Conservation (phyloP, 2,888 invertebrate species). For the Caenorhabditis panamensis region DNA sequence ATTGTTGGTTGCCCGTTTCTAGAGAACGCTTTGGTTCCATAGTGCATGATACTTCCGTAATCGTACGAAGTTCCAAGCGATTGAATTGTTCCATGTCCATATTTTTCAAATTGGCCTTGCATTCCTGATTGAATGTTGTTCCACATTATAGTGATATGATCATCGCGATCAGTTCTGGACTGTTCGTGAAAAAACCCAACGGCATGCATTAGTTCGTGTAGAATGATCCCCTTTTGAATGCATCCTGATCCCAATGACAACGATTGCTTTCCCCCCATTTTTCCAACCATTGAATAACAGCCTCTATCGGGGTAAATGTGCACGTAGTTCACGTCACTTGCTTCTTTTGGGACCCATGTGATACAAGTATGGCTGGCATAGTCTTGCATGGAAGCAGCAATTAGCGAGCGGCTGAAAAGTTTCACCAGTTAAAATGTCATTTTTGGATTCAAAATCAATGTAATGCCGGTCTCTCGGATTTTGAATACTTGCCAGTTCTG, state of each 20-base stretch:
- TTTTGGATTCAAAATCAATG: constrained; percentile 3
- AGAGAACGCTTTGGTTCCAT: constrained; percentile 79
- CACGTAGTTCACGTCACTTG: constrained; percentile 78
- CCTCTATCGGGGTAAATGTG: constrained; percentile 80
- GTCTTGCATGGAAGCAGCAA: constrained; percentile 80
- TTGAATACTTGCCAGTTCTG: constrained; percentile 21
- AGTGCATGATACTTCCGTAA: constrained; percentile 80
- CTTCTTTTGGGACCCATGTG: constrained; percentile 79
- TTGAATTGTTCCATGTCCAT: constrained; percentile 79
- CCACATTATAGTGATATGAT: constrained; percentile 80
- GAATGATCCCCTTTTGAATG: constrained; percentile 81
- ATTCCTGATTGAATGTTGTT: constrained; percentile 80
- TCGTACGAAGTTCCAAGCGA: constrained; percentile 79
- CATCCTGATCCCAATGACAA: constrained; percentile 80
- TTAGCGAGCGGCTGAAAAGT: constrained; percentile 78
- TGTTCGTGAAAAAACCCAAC: constrained; percentile 81
- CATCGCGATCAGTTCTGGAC: constrained; percentile 76
- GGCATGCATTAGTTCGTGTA: constrained; percentile 80
- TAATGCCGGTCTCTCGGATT: neutral
- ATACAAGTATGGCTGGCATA: constrained; percentile 79
- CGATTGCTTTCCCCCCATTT: constrained; percentile 75
- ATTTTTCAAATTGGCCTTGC: constrained; percentile 81
- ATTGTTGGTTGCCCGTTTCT: constrained; percentile 80
- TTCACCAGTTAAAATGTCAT: neutral
- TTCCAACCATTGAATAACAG: constrained; percentile 81